Conservation (phyloP, 2,888 invertebrate genomes). For the Odontocerum albicorne region DNA sequence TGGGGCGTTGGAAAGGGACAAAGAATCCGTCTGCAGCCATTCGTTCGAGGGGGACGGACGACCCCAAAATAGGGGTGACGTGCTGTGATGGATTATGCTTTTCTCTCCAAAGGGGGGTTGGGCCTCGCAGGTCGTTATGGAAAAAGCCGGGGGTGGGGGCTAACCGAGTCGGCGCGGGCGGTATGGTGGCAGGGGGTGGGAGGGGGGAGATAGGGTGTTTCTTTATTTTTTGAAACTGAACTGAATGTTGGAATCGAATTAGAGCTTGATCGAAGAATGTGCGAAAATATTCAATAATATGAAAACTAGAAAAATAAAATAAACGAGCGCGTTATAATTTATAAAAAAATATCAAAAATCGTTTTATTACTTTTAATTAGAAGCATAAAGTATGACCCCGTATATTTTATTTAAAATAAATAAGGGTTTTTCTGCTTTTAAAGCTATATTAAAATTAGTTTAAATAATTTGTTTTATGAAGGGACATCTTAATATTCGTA, state of each 20-base stretch:
- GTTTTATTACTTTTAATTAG: too few relatives aligned
- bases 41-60: constrained; percentile 48
- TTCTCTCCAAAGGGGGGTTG: constrained; percentile 56
- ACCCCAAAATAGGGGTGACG: constrained; percentile 63
- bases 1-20: constrained; percentile 50
- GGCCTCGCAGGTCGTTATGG: constrained; percentile 63
- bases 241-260: neutral
- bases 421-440: too few relatives aligned
- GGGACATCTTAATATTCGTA: too few relatives aligned
- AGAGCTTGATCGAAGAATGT: neutral
- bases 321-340: too few relatives aligned
- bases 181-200: constrained; percentile 52
- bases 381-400: too few relatives aligned
- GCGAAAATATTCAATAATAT: too few relatives aligned
- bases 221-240: neutral
- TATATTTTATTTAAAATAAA: too few relatives aligned
- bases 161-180: constrained; percentile 56
- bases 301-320: too few relatives aligned
- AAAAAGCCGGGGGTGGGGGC: constrained; percentile 61
- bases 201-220: constrained; percentile 34
- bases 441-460: too few relatives aligned
- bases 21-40: constrained; percentile 24
- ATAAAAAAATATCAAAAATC: too few relatives aligned
- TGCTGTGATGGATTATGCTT: constrained; percentile 65
- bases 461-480: too few relatives aligned